A percentile compares a stretch with the other conserved stretches of the same genome.
Conservation (phyloP, 2,113 vertebrate species). For the Suncus etruscus region DNA sequence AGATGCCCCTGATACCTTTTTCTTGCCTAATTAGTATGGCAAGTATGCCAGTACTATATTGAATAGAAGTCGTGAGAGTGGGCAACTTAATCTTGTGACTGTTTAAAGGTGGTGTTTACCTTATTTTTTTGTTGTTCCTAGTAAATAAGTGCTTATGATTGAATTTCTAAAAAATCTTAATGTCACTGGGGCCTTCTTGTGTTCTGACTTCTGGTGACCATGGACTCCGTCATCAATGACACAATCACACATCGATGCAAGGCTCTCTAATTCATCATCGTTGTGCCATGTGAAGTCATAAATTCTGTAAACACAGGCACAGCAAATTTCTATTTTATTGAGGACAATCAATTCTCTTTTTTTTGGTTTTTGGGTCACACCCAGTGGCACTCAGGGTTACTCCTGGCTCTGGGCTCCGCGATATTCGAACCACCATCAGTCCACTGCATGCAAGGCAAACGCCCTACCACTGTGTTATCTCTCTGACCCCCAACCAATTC, state of each 20-base stretch:
- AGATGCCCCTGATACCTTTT: too few species aligned
- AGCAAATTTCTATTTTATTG: not conserved
- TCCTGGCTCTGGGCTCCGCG: too few species aligned
- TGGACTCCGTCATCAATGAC: not conserved
- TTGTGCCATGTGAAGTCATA: not conserved
- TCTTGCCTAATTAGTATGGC: too few species aligned
- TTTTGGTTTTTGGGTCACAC: too few species aligned
- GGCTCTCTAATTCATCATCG: not conserved
- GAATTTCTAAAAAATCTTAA: not conserved
- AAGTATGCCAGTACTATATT: too few species aligned
- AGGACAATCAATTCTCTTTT: not conserved
- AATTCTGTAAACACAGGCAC: not conserved
- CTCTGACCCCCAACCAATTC: too few species aligned
- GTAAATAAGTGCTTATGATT: not conserved
- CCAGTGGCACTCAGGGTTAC: too few species aligned
- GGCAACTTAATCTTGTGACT: too few species aligned
- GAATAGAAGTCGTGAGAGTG: too few species aligned
- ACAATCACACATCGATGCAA: not conserved
- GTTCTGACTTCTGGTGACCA: not conserved
- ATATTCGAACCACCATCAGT: too few species aligned
- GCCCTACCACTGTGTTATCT: too few species aligned
- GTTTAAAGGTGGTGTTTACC: not conserved
- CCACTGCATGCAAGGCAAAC: too few species aligned
- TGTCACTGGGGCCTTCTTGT: not conserved
- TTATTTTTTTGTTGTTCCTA: not conserved